Evolutionary conservation across 1,140 invertebrate species (phyloP), one percentile per base, ranked within the genome.

Genomic region (Drosophila saltans): DNA sequence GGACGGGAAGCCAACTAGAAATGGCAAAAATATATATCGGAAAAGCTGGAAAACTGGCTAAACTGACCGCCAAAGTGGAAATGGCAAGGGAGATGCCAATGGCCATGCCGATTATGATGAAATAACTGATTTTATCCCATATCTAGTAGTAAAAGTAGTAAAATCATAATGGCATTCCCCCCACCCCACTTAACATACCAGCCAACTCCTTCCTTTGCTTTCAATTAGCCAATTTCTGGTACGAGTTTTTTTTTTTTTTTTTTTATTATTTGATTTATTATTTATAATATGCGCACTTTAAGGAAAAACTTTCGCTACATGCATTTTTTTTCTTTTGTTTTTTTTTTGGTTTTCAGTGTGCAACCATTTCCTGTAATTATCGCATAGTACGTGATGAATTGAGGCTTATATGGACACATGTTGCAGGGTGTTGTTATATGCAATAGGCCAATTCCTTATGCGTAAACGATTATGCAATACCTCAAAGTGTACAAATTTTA

Each of bases 231-330:
- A 71, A 43, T 40, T 61, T 61, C 36, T 61, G 36, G 24, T n/a
- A 28, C 3, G 39, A 26, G 40, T 28, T 3, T 45, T 5, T 43
- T 61, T 61, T 69, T 69, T 0, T 30, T 30, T 30, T 30, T 30
- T 30, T 30, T 30, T 30, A 2, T 30, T 30, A 30, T 30, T 30
- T 67, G 43, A 66, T 64, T 77, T 77, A 74, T 82, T 83, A 79
- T 79, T 76, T 76, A 76, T 69, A 76, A 76, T 69, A 76, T 69
- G 75, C 72, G 73, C 72, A 76, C 52, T 80, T 77, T 69, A 71
- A 71, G 81, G 81, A 84, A 84, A 81, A 81, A 84, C 81, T 84
- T 84, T 84, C 81, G 67, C 81, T 66, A 67, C 69, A 74, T 75
- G 69, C 81, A 65, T 83, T 41, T 65, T 33, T 66, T 28, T 68